Base-by-base conservation (phyloP, 2,113 vertebrate genomes). In the Paradisaea rubra region DNA sequence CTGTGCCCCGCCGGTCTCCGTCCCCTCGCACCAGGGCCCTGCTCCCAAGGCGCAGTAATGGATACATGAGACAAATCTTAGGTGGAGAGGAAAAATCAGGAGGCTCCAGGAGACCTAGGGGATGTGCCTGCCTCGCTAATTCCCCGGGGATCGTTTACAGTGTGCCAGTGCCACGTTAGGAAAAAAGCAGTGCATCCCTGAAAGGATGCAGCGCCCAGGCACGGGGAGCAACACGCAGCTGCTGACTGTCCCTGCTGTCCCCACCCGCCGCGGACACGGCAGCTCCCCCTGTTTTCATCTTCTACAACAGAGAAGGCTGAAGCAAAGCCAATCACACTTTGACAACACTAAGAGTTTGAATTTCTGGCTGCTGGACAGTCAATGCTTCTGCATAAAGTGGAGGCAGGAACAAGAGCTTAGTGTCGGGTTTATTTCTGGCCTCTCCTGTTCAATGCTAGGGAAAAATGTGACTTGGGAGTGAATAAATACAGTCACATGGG, bases 201-300 rank as follows among this genome's bases (percentile, higher is more conserved):
- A 10, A 68, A 86, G 37, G 74, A 23, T 72, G 47, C 63, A 33
- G 65, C 13, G 27, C 20, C 23, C 57, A 27, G 42, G 60, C 82
- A 16, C 1, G 0, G 21, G 45, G 30, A 30, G 44, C 42, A 30
- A 1, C 30, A 2, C 1, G 1, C 52, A 15, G 87, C 64, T 7
- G 3, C 23, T 17, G 24, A 31, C 77, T 28, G 53, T 10, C 25
- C 15, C 0, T 2, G 61, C 83, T 53, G 54, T 23, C 49, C 66
- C 17, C 2, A 10, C 24, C 53, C 1, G 8, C 3, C 13, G 15
- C 19, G 39, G 25, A 4, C 25, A 25, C 2, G 0, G 37, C 78
- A 56, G 17, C 39, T 19, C 52, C 27, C 2, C 0, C 25, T 0
- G 4, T 6, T 41, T 52, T 10, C 47, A 28, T 9, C 45, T 28